Evolutionary conservation across 2,113 vertebrate species (phyloP), one percentile per base, ranked within the genome.

Genomic region (Hipposideros armiger): DNA sequence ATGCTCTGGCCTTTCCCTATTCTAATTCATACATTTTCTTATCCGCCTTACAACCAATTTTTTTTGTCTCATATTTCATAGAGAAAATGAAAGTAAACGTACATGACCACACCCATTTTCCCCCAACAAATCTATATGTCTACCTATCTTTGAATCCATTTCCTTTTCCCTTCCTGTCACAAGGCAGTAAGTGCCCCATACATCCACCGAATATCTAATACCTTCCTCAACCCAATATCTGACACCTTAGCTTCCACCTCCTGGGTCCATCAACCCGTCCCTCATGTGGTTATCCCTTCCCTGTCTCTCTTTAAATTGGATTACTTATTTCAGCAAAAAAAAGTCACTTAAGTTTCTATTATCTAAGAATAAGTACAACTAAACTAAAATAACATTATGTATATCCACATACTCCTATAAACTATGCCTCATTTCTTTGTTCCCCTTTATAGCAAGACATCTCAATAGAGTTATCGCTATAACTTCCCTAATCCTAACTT

Each of bases 11-110:
- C 81, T 84, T 69, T 56, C 36, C 47, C 32, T 74, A 69, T 72
- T 50, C 52, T n/a, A 47, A 93, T 66, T 80, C n/a, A 87, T 56
- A 45, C 56, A 91, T 73, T 92, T 78, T 67, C 19, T 74, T 67
- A 40, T 42, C 47, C 66, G 82, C 83, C 47, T 82, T 42, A 86
- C 28, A 95, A 56, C 16, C 50, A 66, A 58, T 58, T 87, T 92
- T 69, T 74, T 90, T 95, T 95, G 40, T 36, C 36, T 36, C 36
- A 36, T 36, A 36, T 36, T 36, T 36, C 36, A 36, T 36, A 36
- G 36, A 36, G 56, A 47, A 86, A 86, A 87, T 76, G 7, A 82
- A 74, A 81, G 67, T 82, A 58, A 87, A 87, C 50, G 67, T 64
- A 64, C 24, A 67, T 73, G 36, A 87, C 81, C 58, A 56, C 15